Evolutionary conservation across 2,888 invertebrate species (phyloP), one percentile per base, ranked within the genome.

Genomic region (Synanthedon vespiformis): DNA sequence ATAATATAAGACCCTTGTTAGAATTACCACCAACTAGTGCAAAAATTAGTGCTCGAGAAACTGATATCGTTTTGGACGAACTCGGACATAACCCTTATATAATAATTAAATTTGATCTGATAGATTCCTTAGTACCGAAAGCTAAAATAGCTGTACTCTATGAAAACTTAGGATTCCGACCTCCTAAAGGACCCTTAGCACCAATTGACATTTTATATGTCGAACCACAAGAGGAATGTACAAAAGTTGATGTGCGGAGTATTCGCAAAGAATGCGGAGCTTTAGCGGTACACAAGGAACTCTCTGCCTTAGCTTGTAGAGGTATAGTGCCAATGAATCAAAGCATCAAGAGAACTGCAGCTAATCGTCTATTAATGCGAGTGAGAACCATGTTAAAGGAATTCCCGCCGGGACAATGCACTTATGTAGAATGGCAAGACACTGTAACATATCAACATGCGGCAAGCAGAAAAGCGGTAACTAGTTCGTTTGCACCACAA

Each of bases 331-430:
- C 76, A 44, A 83, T 81, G 78, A 79, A 75, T 56, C 81, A 84
- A 65, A 74, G 79, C 51, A 82, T 83, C 44, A 87, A 81, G 58
- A 71, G 79, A 51, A 82, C 83, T 14, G 85, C 85, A 27, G 85
- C 85, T 22, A 85, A 82, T 64, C 73, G 73, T 44, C 65, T 87
- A n/a, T 57, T 85, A 44, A 71, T 69, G 61, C 70, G 78, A 50
- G 68, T 85, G 2, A 72, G 83, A 60, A 63, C 75, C 41, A 76
- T 84, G 76, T 61, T 86, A 0, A 83, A 77, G 61, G 78, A 77
- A 55, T 87, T 84, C 61, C 56, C 76, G 1, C 77, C 81, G 4
- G 76, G 71, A 1, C 68, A 76, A 8, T 75, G 74, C 60, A 73
- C 79, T 2, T 58, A 64, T 13, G 55, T 80, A 34, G 77, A 80